Evolutionary conservation across 2,113 vertebrate species (phyloP).

Genomic region (Bujurquina vittata): DNA sequence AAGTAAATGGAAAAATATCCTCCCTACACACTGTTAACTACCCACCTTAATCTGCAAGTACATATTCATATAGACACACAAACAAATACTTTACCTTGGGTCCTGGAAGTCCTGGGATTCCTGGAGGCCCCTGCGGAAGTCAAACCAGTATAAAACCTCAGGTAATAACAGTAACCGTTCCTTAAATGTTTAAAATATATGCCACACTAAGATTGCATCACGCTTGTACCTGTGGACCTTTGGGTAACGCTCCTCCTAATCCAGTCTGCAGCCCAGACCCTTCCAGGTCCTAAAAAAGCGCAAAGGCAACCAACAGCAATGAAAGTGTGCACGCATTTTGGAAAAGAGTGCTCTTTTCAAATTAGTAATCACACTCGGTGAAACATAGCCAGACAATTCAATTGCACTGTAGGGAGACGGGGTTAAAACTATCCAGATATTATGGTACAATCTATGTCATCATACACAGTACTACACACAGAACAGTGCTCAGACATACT

Average conservation of each 20-base stretch:
- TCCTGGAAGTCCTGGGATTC: conserved; percentile 75
- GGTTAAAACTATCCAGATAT: fast-evolving
- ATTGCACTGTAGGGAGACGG: neutral
- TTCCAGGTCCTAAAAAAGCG: conserved; percentile 85
- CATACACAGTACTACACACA: neutral
- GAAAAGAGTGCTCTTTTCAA: neutral
- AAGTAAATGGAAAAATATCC: too few species aligned
- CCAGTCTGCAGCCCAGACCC: conserved; percentile 80
- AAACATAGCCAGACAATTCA: neutral
- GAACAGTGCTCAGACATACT: neutral
- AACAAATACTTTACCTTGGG: conserved; percentile 59
- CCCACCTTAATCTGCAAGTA: too few species aligned
- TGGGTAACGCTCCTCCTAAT: conserved; percentile 62
- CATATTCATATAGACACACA: neutral
- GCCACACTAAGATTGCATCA: neutral
- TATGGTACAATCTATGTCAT: neutral
- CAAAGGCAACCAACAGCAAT: neutral
- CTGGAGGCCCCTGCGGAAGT: conserved; percentile 70
- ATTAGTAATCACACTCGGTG: neutral
- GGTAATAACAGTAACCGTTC: fast-evolving
- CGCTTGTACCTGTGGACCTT: conserved; percentile 76
- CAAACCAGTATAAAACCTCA: neutral
- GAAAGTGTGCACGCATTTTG: neutral
- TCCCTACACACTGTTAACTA: too few species aligned
- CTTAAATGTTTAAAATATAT: neutral